Base-by-base conservation (phyloP, 1,140 invertebrate genomes). In the Hesperophylax magnus region DNA sequence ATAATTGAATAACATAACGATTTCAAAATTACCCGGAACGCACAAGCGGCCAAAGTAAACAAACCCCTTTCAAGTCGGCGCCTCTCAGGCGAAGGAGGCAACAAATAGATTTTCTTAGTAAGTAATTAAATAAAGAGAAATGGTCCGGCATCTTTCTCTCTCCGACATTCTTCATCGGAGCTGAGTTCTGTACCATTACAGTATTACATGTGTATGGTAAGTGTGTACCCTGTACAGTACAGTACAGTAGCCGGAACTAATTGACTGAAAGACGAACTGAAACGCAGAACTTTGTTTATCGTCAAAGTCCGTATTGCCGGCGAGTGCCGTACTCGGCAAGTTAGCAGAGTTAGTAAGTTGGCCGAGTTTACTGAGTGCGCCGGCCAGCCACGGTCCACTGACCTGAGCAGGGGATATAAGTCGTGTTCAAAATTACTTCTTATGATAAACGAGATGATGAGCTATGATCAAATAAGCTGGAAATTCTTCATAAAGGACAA, bases 101-200 rank as follows among this genome's bases (percentile, higher is more conserved):
- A 61, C 58, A 61, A 61, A 61, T 61, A 61, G 58, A 61, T 61
- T 61, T 61, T 61, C 58, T 61, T 61, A 24, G 58, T 61, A 61
- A 61, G 58, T 61, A 61, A 61, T 61, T 61, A 61, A 61, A 24
- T 61, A 61, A 61, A 61, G 58, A 61, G 58, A 61, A 61, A 61
- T 61, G 20, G 58, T 61, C 58, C 58, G n/a, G 58, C 58, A 4
- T 18, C 24, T 7, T 24, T 61, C 58, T 61, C 18, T 24, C 58
- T 61, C 58, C 3, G 58, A 8, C 58, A 61, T 61, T 61, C 58
- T 61, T 61, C 58, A 61, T 61, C 58, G 58, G 18, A 20, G 7
- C 20, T 61, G 58, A 61, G 18, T 61, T 61, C 7, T 60, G 18
- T 22, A 60, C 17, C 39, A 47, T 9, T 47, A 47, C 34, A 8